Base-by-base conservation (phyloP, 2,113 vertebrate genomes). In the Spea bombifrons region DNA sequence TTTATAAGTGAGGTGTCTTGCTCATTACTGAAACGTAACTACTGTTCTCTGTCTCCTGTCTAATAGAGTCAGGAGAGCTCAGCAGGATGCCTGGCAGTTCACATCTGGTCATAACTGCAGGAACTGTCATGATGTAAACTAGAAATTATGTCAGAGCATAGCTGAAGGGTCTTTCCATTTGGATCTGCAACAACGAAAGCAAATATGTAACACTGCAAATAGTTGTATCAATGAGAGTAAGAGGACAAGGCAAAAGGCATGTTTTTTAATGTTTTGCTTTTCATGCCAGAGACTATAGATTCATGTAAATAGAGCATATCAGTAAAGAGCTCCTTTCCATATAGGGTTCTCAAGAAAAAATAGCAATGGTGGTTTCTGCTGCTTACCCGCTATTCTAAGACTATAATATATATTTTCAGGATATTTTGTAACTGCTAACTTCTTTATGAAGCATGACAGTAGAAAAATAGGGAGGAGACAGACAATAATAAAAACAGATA, bases 101-200 rank as follows among this genome's bases (percentile, higher is more conserved):
- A 50, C 76, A 78, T 78, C 67, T 71, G 67, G 55, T 50, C 57
- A 53, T 7, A 45, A 63, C 68, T 46, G 55, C 61, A 46, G 71
- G 76, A 71, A 53, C 30, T 16, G 61, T 71, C 57, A 78, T 66
- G 69, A 72, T 72, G 68, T 55, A 72, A 78, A 66, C 61, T 53
- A 71, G 5, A 78, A 61, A 66, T 55, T 53, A 71, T 78, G 69
- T 72, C 76, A 78, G 59, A 47, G 16, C 68, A 71, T n/a, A 64
- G 57, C 30, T 72, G 15, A 66, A 71, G 76, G 59, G 76, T 16
- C 15, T 78, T 78, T 78, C 76, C 68, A 66, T 78, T 66, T 55
- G 47, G 52, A 66, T 30, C 17, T 53, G 61, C 68, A 45, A 10
- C 48, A 78, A 43, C 69, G 59, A 8, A 47, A 72, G 59, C 61